phyloP scores from a whole-genome alignment of 1,140 invertebrate species.

The Drosophila hydei region DNA sequence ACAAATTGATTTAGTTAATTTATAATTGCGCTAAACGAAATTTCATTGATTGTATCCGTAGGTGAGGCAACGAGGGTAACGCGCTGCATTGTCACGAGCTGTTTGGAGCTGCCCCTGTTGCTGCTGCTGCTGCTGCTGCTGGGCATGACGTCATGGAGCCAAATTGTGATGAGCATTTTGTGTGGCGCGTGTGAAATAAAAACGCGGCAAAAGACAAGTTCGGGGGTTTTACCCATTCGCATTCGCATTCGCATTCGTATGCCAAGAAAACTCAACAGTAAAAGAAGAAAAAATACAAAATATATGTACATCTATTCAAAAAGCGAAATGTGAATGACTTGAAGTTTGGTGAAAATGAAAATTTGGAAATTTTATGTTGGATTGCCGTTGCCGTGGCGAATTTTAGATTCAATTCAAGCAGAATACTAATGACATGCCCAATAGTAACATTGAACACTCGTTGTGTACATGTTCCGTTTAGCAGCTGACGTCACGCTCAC shows the following conservation, averaged over 20 bases:
- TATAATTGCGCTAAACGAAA: constrained; percentile 64
- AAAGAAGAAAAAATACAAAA: constrained; percentile 9
- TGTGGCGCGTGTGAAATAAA: constrained; percentile 33
- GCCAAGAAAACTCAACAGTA: constrained; percentile 50
- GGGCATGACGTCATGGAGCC: constrained; percentile 67
- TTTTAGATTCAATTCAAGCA: constrained; percentile 45
- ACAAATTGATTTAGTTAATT: constrained; percentile 56
- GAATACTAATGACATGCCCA: constrained; percentile 9
- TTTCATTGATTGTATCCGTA: constrained; percentile 40
- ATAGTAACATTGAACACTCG: constrained; percentile 6
- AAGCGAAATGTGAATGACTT: constrained; percentile 38
- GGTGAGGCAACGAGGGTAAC: background rate
- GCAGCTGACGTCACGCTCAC: constrained; percentile 67
- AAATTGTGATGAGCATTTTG: constrained; percentile 39
- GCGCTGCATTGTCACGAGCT: constrained; percentile 46
- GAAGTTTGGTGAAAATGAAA: constrained; percentile 33
- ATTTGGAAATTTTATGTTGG: constrained; percentile 45
- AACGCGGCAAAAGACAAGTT: constrained; percentile 36
- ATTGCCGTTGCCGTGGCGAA: constrained; percentile 58
- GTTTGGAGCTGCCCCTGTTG: background rate
- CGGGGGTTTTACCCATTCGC: constrained; percentile 53
- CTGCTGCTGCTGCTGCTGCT: background rate
- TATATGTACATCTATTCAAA: constrained; percentile 23
- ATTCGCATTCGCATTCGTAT: constrained; percentile 17
- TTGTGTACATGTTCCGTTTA: constrained; percentile 5